phyloP scores from a whole-genome alignment of 2,797 vertebrate genomes.

The Poecilia picta region DNA sequence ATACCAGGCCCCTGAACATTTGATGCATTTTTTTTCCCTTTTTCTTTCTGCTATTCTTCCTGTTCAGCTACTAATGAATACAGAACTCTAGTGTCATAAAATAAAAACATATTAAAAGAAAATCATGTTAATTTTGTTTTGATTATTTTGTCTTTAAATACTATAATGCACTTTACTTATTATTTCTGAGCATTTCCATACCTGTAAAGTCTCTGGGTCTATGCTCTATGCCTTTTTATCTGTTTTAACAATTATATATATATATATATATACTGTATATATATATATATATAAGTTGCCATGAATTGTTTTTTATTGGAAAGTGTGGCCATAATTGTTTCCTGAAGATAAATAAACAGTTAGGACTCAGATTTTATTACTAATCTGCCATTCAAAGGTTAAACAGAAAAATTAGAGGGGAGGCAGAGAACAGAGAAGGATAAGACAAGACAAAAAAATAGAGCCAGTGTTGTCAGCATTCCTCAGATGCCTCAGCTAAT shows the following conservation, averaged over 20 bases:
- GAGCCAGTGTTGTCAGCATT: constrained; percentile 82
- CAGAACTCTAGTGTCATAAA: not conserved
- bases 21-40: not conserved
- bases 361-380: not conserved
- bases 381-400: constrained; percentile 11
- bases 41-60: not conserved
- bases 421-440: constrained; percentile 38
- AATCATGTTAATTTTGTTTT: not conserved
- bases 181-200: not conserved
- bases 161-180: not conserved
- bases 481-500: constrained; percentile 90
- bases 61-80: not conserved
- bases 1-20: not conserved
- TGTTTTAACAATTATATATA: not conserved
- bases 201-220: not conserved
- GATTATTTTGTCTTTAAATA: not conserved
- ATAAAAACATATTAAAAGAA: not conserved
- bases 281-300: not conserved
- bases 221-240: not conserved
- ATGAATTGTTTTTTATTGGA: not conserved
- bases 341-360: constrained; percentile 11
- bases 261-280: too few species aligned
- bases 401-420: constrained; percentile 13
- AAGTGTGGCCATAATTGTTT: not conserved
- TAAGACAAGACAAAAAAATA: constrained; percentile 51